phyloP scores from a whole-genome alignment of 2,797 vertebrate genomes.

The Coreius guichenoti region DNA sequence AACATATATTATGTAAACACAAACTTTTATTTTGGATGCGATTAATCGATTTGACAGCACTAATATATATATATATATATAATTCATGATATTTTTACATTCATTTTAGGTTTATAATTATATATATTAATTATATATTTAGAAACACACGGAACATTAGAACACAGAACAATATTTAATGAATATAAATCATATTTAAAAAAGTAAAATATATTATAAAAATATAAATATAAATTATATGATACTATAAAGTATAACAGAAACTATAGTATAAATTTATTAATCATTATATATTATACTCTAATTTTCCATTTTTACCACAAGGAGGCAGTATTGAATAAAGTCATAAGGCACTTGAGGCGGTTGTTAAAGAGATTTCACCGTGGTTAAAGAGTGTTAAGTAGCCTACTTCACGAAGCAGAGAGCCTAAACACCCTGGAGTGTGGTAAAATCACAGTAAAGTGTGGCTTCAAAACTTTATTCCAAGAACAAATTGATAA shows the following conservation, averaged over 20 bases:
- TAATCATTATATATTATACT: neutral
- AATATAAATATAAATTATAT: neutral
- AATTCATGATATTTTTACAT: no score
- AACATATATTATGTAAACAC: no score
- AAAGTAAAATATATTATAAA: neutral
- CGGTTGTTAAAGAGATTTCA: neutral
- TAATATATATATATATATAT: no score
- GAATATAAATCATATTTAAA: neutral
- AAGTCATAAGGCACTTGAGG: neutral
- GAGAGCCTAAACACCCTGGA: neutral
- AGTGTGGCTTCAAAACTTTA: neutral
- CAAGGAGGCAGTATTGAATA: constrained; percentile 28
- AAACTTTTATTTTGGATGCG: no score
- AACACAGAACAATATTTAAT: neutral
- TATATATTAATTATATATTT: no score
- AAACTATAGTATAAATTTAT: neutral
- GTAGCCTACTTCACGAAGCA: neutral
- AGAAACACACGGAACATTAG: constrained; percentile 4
- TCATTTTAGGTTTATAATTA: no score
- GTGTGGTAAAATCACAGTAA: neutral
- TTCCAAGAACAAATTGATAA: neutral
- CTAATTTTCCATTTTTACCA: neutral
- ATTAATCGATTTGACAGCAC: no score
- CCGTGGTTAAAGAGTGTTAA: neutral
- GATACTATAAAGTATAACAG: neutral